Percentiles rank a stretch among this genome's conserved stretches.
Evolutionary conservation across 2,113 vertebrate species (phyloP).

Genomic region (human): GRCh38 chr7:48045001-48045500

Average conservation of each 20-base stretch:
- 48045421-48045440: neutral
- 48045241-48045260: neutral
- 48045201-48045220: neutral
- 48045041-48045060: neutral
- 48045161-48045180: neutral
- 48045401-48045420: no score
- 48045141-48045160: neutral
- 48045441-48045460: neutral
- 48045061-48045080: neutral
- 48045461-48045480: neutral
- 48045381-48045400: neutral
- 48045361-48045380: neutral
- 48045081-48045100: neutral
- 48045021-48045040: neutral
- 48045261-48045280: neutral
- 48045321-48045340: neutral
- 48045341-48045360: neutral
- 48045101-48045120: neutral
- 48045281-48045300: neutral
- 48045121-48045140: neutral
- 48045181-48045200: neutral
- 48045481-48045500: neutral
- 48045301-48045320: neutral
- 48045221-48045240: neutral
- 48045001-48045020: neutral